Evolutionary conservation across 2,113 vertebrate species (phyloP), one percentile per base, ranked within the genome.

Genomic region (Micromys minutus): DNA sequence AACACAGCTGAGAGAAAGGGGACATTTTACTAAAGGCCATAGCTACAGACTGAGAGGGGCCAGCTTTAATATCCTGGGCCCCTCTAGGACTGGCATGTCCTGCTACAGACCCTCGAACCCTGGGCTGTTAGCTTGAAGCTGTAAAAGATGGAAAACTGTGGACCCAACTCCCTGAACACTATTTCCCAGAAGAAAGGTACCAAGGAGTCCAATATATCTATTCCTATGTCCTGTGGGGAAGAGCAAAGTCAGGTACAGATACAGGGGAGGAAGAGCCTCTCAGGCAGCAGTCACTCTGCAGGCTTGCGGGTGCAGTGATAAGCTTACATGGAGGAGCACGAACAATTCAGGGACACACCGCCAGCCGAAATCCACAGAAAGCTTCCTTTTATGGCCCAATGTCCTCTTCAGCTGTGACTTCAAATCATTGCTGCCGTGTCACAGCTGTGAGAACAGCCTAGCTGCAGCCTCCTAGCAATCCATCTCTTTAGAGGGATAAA

Each of bases 301-400:
- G 95, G 97, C 94, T 96, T 92, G 71, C 77, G 45, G 34, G 79
- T 74, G 92, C 95, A 84, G 84, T 57, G 39, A 86, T 89, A 87
- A 81, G 84, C 93, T 92, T 88, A 97, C 93, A 75, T 80, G 83
- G 26, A 0, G 89, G 87, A 95, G 15, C 67, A 42, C 50, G 71
- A 71, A 17, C 36, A 71, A 63, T 90, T 81, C 55, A 90, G 39
- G 97, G 93, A 93, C 87, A 88, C 69, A 80, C 96, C 77, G 24
- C 94, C 96, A 75, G 95, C 97, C 88, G 2, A 95, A 97, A 97
- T 95, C 97, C 24, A 0, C 89, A 89, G 8, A 7, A 96, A 1
- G 50, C 97, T 97, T 91, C 81, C 90, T 97, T 98, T 97, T 98
- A 97, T 97, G 97, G 96, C 95, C 94, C 93, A 95, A 90, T 97